Base-by-base conservation (phyloP, 2,797 vertebrate species). In the Echiichthys vipera region DNA sequence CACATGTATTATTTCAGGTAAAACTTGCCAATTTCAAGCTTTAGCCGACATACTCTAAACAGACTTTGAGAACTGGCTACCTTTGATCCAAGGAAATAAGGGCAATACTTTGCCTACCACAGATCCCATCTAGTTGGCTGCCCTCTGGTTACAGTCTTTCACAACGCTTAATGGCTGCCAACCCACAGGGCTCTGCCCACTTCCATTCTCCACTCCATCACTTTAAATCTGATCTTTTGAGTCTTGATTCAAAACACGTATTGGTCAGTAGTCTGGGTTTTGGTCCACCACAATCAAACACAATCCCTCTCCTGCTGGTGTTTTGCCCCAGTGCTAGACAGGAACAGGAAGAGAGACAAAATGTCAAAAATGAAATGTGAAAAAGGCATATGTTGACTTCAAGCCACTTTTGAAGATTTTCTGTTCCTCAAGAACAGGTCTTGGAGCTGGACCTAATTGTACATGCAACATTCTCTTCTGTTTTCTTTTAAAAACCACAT, bases 121-220 rank as follows among this genome's bases (percentile, higher is more conserved):
- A 91, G 84, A 90, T 91, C 90, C 85, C 87, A 82, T 93, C 86
- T 87, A 57, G 47, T 85, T 90, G 87, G 88, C 85, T 62, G 87
- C 69, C 79, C 79, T 74, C 80, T 82, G 76, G 82, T 83, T 86
- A 72, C 80, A 83, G 54, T 88, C 76, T 84, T 85, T 87, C 87
- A 81, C 86, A 88, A 82, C 70, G 78, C 81, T n/a, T 18, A n/a
- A 37, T 32, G 66, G 70, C 83, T 89, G 88, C 92, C 90, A 92
- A 87, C 83, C 90, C 91, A 71, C 91, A 90, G 79, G 81, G 73
- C 78, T 86, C 85, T 92, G 84, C 89, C 92, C 81, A 85, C 91
- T 90, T 92, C 91, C 91, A 90, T 83, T 81, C 89, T 80, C 65
- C 72, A 71, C 81, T 91, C 81, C 80, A 90, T 93, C 89, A 84